Evolutionary conservation across 2,113 vertebrate species (phyloP).

Genomic region (Antigone vipio): DNA sequence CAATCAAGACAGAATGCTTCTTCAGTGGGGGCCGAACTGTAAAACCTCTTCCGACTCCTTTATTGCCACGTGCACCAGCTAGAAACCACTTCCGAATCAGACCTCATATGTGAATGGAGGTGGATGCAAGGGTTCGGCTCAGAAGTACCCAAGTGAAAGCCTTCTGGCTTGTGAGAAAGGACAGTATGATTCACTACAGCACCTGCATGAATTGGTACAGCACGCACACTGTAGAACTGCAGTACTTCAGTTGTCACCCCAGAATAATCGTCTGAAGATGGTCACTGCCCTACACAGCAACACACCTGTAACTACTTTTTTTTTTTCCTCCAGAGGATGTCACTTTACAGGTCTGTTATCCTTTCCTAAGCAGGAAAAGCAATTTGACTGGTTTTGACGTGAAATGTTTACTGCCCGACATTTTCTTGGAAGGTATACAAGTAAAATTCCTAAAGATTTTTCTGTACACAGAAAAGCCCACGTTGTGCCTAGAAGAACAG

Average conservation of each 20-base stretch:
- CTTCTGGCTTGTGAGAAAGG: not conserved
- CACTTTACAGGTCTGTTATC: not conserved
- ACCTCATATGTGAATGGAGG: not conserved
- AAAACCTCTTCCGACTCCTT: not conserved
- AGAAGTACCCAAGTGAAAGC: rapidly evolving
- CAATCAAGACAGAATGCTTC: not conserved
- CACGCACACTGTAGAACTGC: not conserved
- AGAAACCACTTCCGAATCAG: not conserved
- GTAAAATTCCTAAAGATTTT: not conserved
- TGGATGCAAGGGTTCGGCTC: not conserved
- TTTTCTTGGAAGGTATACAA: not conserved
- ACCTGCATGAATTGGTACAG: not conserved
- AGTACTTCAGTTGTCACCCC: not conserved
- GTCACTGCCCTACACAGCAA: not conserved
- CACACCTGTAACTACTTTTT: not conserved
- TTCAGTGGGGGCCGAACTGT: not conserved
- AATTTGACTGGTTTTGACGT: not conserved
- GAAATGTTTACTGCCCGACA: not conserved
- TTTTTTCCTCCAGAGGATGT: not conserved
- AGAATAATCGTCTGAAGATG: not conserved
- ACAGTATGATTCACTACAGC: not conserved
- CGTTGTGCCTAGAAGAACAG: not conserved
- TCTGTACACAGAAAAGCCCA: not conserved
- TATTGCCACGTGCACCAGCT: not conserved
- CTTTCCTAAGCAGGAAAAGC: not conserved